Conservation (phyloP, 2,888 invertebrate genomes). For the Eupithecia subfuscata region DNA sequence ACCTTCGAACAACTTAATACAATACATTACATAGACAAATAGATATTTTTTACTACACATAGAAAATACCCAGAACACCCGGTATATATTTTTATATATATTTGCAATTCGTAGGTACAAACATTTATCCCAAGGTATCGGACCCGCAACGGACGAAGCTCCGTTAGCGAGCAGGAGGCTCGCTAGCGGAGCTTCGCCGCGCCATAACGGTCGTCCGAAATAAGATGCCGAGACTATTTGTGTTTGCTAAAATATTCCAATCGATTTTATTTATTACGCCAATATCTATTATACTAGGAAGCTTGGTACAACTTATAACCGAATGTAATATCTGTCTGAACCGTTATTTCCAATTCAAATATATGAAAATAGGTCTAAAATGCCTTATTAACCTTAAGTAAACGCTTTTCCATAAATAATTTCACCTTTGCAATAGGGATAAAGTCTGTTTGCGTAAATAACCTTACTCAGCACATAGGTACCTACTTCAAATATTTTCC, state of each 20-base stretch:
- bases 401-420: not conserved
- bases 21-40: no score
- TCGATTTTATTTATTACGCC: not conserved
- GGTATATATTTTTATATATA: no score
- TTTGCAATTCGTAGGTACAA: no score
- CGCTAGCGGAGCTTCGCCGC: no score
- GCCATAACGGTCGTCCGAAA: no score
- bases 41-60: no score
- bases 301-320: not conserved
- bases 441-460: conserved; percentile 3
- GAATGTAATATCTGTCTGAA: not conserved
- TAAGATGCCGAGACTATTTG: not conserved
- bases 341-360: not conserved
- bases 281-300: not conserved
- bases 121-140: no score
- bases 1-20: no score
- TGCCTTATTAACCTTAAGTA: not conserved
- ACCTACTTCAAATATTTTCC: conserved; percentile 17
- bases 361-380: no score
- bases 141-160: no score
- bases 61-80: no score
- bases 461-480: not conserved
- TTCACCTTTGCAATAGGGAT: not conserved
- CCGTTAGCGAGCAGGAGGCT: no score
- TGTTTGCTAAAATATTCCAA: not conserved